Base-by-base conservation (phyloP, 1,140 invertebrate species). In the Cherax destructor region DNA sequence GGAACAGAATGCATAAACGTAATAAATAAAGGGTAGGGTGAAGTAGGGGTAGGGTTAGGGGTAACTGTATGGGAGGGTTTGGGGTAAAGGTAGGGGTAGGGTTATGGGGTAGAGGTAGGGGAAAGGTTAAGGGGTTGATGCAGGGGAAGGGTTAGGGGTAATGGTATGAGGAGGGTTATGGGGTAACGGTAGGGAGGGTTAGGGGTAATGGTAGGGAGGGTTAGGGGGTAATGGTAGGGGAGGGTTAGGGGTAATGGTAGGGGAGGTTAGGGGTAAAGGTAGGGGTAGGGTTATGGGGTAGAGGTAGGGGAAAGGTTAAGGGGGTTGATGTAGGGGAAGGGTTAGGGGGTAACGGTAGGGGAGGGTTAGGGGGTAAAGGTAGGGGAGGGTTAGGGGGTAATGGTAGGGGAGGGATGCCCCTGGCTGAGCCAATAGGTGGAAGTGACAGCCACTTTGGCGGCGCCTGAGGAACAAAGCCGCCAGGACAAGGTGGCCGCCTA, bases 381-480 rank as follows among this genome's bases (percentile, higher is more conserved):
- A 41, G 30, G 30, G 30, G 30, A 56, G 3, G 52, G 9, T 9
- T 13, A 56, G 52, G 52, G 52, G 52, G 52, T 9, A 1, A 10
- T 10, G 52, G 13, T 9, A 69, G 16, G 65, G 65, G 16, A 18
- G 18, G 18, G 21, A 5, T n/a, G n/a, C 24, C 69, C 79, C 50
- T 52, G 56, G 49, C 50, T 56, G 50, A 59, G 50, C 79, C 79
- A 81, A 81, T 81, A 81, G 79, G 79, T 81, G 79, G 79, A 81
- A 81, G 79, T 81, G 79, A 81, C 79, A 81, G 79, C 79, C 79
- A 81, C 79, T 81, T 81, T 81, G 79, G 50, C 50, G 50, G 79
- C 79, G 10, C 50, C 79, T 18, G 24, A 59, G 30, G 79, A 81
- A 81, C 79, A 81, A 81, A 81, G 79, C 18, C 18, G 61, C 5